Evolutionary conservation across 1,140 invertebrate genomes (phyloP), one percentile per base, ranked within the genome.

Genomic region (Lepidurus packardi): DNA sequence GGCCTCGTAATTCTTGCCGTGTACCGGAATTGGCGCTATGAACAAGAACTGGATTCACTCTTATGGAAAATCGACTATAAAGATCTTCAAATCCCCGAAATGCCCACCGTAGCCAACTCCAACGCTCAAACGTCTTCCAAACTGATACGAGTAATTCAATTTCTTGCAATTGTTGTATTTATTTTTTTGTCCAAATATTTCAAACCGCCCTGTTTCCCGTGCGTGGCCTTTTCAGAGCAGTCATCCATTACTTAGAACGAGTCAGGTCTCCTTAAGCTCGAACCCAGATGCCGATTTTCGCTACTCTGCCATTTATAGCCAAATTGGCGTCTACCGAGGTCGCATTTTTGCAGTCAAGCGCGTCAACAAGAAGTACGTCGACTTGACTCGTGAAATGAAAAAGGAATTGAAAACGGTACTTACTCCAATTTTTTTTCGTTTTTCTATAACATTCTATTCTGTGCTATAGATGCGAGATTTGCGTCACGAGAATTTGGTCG

Each of bases 21-120:
- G 1, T 94, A 94, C 84, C 89, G 96, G 76, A 97, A 97, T 83
- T 97, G 94, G 93, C 90, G 90, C 25, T 97, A 98, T 84, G 96
- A 98, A 83, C 94, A 97, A 83, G 96, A 98, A 83, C 86, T 98
- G 78, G 96, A 98, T 82, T 95, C 92, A 73, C 85, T 98, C 24
- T 87, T 98, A 0, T 98, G 96, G 96, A 97, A 97, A 85, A 92
- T 98, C 34, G 96, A 98, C 85, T 96, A 92, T 85, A 91, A 91
- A 80, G 96, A 98, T 80, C 92, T 94, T 75, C 89, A 92, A 77
- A 74, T 78, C 44, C 75, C 74, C 8, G 47, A 78, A 44, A 73
- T 78, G n/a, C 78, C 78, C 13, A 21, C 73, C 10, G 21, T 74
- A n/a, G 25, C 78, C 24, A 44, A 73, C 7, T 25, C 65, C n/a